Evolutionary conservation across 1,140 invertebrate genomes (phyloP).

Genomic region (Procambarus clarkii): DNA sequence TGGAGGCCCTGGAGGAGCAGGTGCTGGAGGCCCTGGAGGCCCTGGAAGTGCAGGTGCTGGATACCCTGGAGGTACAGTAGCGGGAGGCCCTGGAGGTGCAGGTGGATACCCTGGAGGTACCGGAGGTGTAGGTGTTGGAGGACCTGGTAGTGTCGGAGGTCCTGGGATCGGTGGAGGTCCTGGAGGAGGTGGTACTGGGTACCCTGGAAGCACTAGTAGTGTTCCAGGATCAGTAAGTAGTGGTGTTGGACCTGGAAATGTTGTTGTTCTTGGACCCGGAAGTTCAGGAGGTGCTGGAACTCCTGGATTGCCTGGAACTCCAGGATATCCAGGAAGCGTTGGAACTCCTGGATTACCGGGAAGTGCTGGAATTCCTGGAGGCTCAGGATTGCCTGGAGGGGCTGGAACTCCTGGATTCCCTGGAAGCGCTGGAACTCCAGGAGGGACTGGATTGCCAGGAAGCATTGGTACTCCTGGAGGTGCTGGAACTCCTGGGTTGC

Average conservation of each 20-base stretch:
- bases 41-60: background rate
- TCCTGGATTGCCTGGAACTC: background rate
- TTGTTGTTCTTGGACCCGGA: background rate
- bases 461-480: background rate
- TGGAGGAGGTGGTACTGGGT: background rate
- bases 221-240: background rate
- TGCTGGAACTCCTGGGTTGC: background rate
- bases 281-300: background rate
- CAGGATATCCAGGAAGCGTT: conserved; percentile 6
- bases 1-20: background rate
- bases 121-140: background rate
- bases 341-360: background rate
- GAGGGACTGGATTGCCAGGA: background rate
- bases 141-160: background rate
- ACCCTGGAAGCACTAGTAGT: background rate
- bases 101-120: background rate
- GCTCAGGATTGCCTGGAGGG: background rate
- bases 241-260: background rate
- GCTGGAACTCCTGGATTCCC: conserved; percentile 17
- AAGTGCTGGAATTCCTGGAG: conserved; percentile 16
- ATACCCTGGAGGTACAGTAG: background rate
- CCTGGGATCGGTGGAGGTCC: background rate
- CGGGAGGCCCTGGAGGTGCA: background rate
- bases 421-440: conserved; percentile 13
- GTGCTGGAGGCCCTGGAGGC: background rate